A percentile compares a stretch with the other conserved stretches of the same genome.
Conservation (phyloP, 2,888 invertebrate genomes). For the Lathronympha strigana region DNA sequence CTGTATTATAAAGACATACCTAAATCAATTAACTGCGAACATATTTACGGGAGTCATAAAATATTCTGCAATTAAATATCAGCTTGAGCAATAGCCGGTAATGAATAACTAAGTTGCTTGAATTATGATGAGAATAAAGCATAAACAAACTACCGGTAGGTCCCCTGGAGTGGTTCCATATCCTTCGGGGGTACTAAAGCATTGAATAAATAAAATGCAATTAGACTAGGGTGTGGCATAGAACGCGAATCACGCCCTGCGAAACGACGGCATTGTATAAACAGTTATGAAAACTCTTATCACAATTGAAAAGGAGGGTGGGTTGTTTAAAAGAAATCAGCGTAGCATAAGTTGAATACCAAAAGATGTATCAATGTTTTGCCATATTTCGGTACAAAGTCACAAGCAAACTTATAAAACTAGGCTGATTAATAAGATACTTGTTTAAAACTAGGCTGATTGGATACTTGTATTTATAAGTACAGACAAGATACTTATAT, state of each 20-base stretch:
- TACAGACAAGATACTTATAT: too few species aligned
- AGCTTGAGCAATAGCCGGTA: slow-evolving; percentile 17
- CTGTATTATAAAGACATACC: neutral
- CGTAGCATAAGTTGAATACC: slow-evolving; percentile 39
- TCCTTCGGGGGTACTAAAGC: slow-evolving; percentile 62
- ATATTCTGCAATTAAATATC: slow-evolving; percentile 29
- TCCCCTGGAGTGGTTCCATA: slow-evolving; percentile 55
- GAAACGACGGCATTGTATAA: slow-evolving; percentile 54
- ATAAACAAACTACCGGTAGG: slow-evolving; percentile 63
- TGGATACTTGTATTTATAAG: too few species aligned
- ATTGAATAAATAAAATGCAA: slow-evolving; percentile 81
- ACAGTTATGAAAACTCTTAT: slow-evolving; percentile 59
- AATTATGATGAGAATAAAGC: slow-evolving; percentile 53
- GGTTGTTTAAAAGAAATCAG: slow-evolving; percentile 60
- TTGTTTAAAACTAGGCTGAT: too few species aligned
- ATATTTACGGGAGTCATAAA: neutral
- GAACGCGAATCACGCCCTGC: slow-evolving; percentile 54
- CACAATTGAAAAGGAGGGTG: slow-evolving; percentile 49
- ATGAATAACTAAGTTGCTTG: slow-evolving; percentile 51
- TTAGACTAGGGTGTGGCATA: slow-evolving; percentile 64
- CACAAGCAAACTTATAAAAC: neutral
- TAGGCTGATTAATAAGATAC: neutral
- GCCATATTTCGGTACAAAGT: neutral
- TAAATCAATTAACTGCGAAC: neutral
- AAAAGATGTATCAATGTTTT: neutral